phyloP scores from a whole-genome alignment of 2,797 vertebrate species.

The Esox lucius region DNA sequence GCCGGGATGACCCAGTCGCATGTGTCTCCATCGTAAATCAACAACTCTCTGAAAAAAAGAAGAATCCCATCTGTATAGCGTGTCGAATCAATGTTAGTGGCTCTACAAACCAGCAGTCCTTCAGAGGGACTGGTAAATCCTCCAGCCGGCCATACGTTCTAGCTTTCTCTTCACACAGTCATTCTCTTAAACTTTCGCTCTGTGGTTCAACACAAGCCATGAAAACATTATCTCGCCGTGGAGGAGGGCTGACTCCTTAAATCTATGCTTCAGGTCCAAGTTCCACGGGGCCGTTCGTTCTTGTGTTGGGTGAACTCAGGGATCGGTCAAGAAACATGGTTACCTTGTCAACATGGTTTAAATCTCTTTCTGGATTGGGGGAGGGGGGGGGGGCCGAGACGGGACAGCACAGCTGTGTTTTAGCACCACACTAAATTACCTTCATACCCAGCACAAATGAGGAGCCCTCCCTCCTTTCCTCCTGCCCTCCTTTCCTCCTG shows the following conservation, averaged over 20 bases:
- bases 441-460: conserved; percentile 42
- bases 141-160: neutral
- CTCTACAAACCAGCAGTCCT: neutral
- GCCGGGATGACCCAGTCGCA: conserved; percentile 38
- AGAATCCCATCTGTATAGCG: conserved; percentile 8
- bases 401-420: conserved; percentile 53
- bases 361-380: conserved; percentile 50
- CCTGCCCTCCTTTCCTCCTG: neutral
- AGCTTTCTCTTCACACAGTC: neutral
- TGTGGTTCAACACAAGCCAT: no score
- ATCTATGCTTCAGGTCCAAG: no score
- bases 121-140: neutral
- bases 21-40: conserved; percentile 55
- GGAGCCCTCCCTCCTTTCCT: neutral
- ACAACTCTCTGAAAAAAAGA: conserved; percentile 39
- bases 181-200: neutral
- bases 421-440: conserved; percentile 48
- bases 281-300: no score
- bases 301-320: conserved; percentile 1
- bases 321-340: neutral
- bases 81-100: conserved; percentile 32
- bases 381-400: conserved; percentile 28
- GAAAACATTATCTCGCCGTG: no score
- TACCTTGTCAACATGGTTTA: conserved; percentile 39
- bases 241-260: no score